Evolutionary conservation across 1,140 invertebrate species (phyloP).

Genomic region (Teleopsis dalmanni): DNA sequence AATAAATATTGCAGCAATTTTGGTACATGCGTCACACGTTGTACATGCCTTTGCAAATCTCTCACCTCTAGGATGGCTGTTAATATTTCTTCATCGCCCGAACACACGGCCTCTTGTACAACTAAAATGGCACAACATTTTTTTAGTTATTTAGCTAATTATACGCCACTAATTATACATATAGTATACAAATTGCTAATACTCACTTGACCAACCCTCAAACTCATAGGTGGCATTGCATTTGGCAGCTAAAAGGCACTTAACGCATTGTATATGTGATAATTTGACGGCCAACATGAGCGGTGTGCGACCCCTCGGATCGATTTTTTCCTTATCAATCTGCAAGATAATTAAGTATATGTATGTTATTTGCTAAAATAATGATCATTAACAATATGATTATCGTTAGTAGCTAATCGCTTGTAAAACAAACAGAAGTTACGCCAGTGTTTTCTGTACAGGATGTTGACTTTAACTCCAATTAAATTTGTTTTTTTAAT

Average conservation of each 20-base stretch:
- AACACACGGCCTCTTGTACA: conserved; percentile 89
- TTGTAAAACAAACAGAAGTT: neutral
- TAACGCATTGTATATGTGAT: conserved; percentile 71
- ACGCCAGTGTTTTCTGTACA: neutral
- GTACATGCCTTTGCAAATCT: conserved; percentile 79
- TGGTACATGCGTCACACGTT: conserved; percentile 80
- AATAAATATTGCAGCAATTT: conserved; percentile 78
- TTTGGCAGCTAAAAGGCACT: conserved; percentile 70
- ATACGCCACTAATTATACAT: neutral
- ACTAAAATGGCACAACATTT: conserved; percentile 50
- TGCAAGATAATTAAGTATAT: conserved; percentile 39
- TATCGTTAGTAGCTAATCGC: neutral
- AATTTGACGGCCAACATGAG: conserved; percentile 87
- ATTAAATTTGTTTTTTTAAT: neutral
- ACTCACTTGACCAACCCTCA: conserved; percentile 84
- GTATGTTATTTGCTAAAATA: neutral
- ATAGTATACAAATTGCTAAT: neutral
- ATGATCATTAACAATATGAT: neutral
- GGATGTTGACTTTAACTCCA: neutral
- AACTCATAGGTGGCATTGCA: conserved; percentile 91
- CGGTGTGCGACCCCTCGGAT: conserved; percentile 83
- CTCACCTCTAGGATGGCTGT: conserved; percentile 77
- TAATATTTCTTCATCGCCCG: conserved; percentile 81
- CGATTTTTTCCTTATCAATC: conserved; percentile 75
- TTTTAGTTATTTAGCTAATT: neutral